A percentile compares a stretch with the other conserved stretches of the same genome.
Evolutionary conservation across 1,140 invertebrate genomes (phyloP).

Genomic region (Pseudomyrmex sp.): DNA sequence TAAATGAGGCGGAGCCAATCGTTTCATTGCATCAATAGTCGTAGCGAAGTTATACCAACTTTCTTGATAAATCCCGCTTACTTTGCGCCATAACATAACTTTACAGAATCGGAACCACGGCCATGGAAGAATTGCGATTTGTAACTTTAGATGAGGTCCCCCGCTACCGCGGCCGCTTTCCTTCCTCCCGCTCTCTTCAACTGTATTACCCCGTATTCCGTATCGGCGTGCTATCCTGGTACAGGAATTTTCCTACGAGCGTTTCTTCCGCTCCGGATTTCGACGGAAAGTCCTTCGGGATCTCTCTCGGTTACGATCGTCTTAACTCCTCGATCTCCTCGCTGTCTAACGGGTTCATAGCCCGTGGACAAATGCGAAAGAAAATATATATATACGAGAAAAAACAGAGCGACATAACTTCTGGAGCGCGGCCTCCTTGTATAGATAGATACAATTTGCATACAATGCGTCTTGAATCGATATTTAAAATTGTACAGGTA

Average conservation of each 20-base stretch:
- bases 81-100: conserved; percentile 85
- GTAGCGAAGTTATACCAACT: conserved; percentile 84
- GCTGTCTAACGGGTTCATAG: conserved; percentile 50
- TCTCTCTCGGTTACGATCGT: conserved; percentile 62
- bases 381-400: background rate
- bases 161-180: conserved; percentile 69
- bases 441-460: conserved; percentile 51
- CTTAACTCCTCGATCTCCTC: conserved; percentile 58
- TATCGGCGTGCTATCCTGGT: conserved; percentile 63
- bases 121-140: conserved; percentile 85
- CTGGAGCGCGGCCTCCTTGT: conserved; percentile 36
- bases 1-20: conserved; percentile 84
- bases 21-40: conserved; percentile 86
- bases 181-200: conserved; percentile 72
- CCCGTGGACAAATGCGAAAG: conserved; percentile 33
- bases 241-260: conserved; percentile 74
- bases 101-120: conserved; percentile 84
- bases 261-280: conserved; percentile 70
- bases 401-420: conserved; percentile 33
- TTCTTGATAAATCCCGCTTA: conserved; percentile 86
- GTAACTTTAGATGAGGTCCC: conserved; percentile 85
- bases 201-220: conserved; percentile 75
- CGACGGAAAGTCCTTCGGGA: conserved; percentile 62
- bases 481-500: conserved; percentile 45
- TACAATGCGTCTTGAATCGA: conserved; percentile 61